A percentile compares a stretch with the other conserved stretches of the same genome.
These are phyloP conservation scores for Albula glossodonta DNA, from an alignment of 2,113 vertebrate genomes.

Conservation along the genomic window DNA sequence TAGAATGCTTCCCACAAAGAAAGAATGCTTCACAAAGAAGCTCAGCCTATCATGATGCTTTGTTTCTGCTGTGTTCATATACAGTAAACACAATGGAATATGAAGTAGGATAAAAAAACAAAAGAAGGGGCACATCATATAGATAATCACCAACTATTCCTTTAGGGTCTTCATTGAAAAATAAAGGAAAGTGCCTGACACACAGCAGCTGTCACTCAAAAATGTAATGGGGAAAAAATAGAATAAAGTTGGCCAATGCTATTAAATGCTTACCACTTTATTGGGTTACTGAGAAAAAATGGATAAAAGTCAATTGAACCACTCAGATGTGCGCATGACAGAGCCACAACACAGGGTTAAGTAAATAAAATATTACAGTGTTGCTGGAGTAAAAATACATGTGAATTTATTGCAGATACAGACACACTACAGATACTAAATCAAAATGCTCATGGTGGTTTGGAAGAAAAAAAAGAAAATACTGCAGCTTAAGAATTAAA, in stretches of 20 bases:
- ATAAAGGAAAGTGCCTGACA: background rate
- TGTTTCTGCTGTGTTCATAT: background rate
- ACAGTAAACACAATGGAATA: background rate
- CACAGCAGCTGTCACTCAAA: background rate
- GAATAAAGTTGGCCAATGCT: background rate
- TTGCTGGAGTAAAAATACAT: background rate
- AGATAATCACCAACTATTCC: background rate
- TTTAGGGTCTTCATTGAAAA: background rate
- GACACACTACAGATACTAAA: background rate
- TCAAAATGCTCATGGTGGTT: background rate
- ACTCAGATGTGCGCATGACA: background rate
- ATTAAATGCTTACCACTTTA: background rate
- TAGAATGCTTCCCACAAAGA: background rate
- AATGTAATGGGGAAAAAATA: constrained; percentile 1
- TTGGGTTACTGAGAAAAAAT: constrained; percentile 3
- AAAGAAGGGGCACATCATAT: background rate
- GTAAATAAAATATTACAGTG: background rate
- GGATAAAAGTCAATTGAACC: background rate
- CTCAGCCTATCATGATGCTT: background rate
- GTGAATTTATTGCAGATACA: background rate
- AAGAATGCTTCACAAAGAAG: background rate
- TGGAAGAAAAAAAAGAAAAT: background rate
- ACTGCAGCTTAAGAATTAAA: background rate
- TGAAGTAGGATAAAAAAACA: background rate
- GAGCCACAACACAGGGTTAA: background rate